Base-by-base conservation (phyloP, 2,113 vertebrate genomes). In the Bambusicola thoracicus region DNA sequence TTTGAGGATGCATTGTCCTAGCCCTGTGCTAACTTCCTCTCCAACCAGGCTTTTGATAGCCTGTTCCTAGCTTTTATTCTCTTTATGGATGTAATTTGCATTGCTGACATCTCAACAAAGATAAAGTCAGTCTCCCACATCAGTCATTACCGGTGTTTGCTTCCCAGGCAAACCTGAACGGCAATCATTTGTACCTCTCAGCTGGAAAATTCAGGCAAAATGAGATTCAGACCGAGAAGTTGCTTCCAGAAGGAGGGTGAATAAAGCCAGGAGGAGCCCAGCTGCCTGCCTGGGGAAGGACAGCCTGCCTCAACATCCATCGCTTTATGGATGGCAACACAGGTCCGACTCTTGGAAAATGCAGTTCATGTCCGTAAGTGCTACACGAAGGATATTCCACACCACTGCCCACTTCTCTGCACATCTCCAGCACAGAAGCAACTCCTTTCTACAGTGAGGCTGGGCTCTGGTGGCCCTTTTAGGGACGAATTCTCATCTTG, bases 41-140 rank as follows among this genome's bases (percentile, higher is more conserved):
- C 85, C 94, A 93, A 4, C 90, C 87, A 94, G 85, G 95, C 93
- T 93, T 96, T 96, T 95, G 87, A 94, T 88, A 88, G 61, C 68
- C 56, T 0, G 15, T 25, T 91, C 91, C 83, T 90, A 49, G 92
- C 79, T 90, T 92, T 96, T 56, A 56, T 91, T 92, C 95, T 59
- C 85, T 70, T 85, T 81, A 70, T 2, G 16, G 87, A 95, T 95
- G 93, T 90, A 81, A 97, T 96, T 94, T 97, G 90, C 94, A 96
- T 95, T 2, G 2, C 80, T 95, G 95, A 94, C 92, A 83, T 91
- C 92, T 75, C 53, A 76, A 94, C 94, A 96, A 94, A 95, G 94
- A 96, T 94, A 92, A 95, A 93, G 43, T 82, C 75, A 46, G 89
- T 66, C 92, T 94, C 80, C 87, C 90, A 81, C 56, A 82, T 88